Evolutionary conservation across 1,140 invertebrate species (phyloP).

Genomic region (Zaprionus vittiger): DNA sequence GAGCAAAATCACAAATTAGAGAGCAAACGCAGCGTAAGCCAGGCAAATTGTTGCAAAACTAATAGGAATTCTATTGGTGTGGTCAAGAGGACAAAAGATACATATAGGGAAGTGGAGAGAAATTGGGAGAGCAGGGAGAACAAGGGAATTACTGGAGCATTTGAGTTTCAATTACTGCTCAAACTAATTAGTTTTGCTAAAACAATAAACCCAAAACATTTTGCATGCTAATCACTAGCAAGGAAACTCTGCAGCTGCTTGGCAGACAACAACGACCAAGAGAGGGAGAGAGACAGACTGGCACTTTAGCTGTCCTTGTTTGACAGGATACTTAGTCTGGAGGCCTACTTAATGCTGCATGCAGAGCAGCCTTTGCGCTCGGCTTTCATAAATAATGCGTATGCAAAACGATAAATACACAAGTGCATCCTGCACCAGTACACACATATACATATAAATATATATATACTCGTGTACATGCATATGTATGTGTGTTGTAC

Average conservation of each 20-base stretch:
- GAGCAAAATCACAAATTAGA: slow-evolving; percentile 2
- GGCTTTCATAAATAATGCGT: slow-evolving; percentile 73
- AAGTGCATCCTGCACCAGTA: slow-evolving; percentile 40
- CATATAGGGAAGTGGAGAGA: no score
- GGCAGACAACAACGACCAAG: background rate
- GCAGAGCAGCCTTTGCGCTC: slow-evolving; percentile 38
- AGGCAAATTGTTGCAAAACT: slow-evolving; percentile 17
- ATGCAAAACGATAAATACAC: slow-evolving; percentile 77
- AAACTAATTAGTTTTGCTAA: slow-evolving; percentile 79
- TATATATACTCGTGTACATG: background rate
- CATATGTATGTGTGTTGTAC: background rate
- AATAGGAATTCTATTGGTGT: slow-evolving; percentile 20
- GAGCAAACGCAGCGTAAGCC: slow-evolving; percentile 8
- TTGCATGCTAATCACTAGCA: slow-evolving; percentile 67
- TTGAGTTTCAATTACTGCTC: slow-evolving; percentile 72
- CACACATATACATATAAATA: background rate
- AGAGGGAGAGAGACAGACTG: background rate
- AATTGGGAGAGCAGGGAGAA: background rate
- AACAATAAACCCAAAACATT: slow-evolving; percentile 70
- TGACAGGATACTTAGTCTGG: slow-evolving; percentile 19
- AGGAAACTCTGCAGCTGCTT: slow-evolving; percentile 64
- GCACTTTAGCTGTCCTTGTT: slow-evolving; percentile 13
- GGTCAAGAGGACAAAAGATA: background rate
- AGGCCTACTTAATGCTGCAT: slow-evolving; percentile 66
- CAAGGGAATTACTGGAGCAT: slow-evolving; percentile 1